Base-by-base conservation (phyloP, 2,113 vertebrate species). In the Hirundichthys speculiger region DNA sequence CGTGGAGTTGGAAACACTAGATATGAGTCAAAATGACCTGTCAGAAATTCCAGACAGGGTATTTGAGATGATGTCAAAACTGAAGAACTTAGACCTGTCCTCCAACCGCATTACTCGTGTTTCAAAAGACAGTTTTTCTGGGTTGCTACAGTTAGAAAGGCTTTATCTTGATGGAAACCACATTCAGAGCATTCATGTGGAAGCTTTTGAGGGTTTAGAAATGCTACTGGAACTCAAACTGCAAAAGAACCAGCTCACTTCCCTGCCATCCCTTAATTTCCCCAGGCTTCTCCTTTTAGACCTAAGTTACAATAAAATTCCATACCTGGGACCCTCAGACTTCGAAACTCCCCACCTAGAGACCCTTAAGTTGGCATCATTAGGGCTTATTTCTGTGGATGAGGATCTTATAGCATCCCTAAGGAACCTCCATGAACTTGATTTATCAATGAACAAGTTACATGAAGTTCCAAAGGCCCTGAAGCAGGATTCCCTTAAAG, bases 201-300 rank as follows among this genome's bases (percentile, higher is more conserved):
- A 93, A 0, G 95, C 96, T 59, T 98, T 98, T 0, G 88, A 94
- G 2, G 88, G 90, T 0, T 91, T 98, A 14, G 88, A 92, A 43
- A 92, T 78, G 77, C 89, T 98, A 34, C 90, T 98, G 69, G 96
- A 98, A 82, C 93, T 98, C 46, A 98, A 98, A 73, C 89, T 98
- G 25, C 94, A 95, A 66, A 89, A 89, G 69, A 98, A 98, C 39
- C 92, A 92, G 72, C 92, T 98, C 47, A 89, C 64, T 42, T 81
- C 52, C 0, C 82, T 96, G 50, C 95, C 96, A 1, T 77, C 91
- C 0, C 87, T 98, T 0, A 79, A 49, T 47, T 89, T 96, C 49
- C 94, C 95, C 1, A 91, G 78, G 18, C 93, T 98, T 54, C 88
- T 98, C 48, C 93, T 98, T 73, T 84, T 98, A 11, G 95, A 98